These are phyloP conservation scores for Cosmia pyralina DNA, from an alignment of 2,888 invertebrate species.

Conservation along the genomic window DNA sequence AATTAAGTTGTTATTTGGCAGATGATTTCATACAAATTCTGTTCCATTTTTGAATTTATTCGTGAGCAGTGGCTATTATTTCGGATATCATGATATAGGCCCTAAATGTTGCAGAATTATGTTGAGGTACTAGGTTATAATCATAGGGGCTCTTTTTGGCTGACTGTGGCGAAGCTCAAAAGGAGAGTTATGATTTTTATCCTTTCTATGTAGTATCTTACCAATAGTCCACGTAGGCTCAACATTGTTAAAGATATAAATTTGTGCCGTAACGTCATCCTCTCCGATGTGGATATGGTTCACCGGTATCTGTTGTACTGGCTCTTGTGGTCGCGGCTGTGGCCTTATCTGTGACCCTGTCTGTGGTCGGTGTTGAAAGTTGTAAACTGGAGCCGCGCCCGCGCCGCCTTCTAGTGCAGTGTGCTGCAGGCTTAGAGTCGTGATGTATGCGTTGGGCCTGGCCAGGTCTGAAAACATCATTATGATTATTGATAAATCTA, in stretches of 20 bases:
- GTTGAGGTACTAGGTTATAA: no score
- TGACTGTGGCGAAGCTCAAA: background rate
- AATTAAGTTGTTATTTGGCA: no score
- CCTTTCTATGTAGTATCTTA: conserved; percentile 34
- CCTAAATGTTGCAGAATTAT: background rate
- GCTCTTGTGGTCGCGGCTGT: conserved; percentile 23
- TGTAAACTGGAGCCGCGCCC: conserved; percentile 36
- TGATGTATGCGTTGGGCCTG: conserved; percentile 78
- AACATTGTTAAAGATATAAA: conserved; percentile 69
- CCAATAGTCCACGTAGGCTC: conserved; percentile 64
- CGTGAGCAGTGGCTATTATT: no score
- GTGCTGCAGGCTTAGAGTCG: conserved; percentile 88
- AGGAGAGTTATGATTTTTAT: background rate
- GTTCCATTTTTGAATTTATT: no score
- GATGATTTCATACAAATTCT: no score
- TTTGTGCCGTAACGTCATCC: conserved; percentile 64
- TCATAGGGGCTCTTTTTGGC: background rate
- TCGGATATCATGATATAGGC: no score
- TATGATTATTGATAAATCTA: no score
- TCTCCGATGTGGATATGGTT: conserved; percentile 61
- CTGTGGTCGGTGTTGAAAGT: conserved; percentile 43
- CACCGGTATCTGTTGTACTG: conserved; percentile 34
- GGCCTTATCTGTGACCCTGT: conserved; percentile 35
- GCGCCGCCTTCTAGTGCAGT: conserved; percentile 75
- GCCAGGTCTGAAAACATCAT: conserved; percentile 79